Evolutionary conservation across 92 coral and sea anemone genomes (phyloP).

Genomic region (Nematostella vectensis): DNA sequence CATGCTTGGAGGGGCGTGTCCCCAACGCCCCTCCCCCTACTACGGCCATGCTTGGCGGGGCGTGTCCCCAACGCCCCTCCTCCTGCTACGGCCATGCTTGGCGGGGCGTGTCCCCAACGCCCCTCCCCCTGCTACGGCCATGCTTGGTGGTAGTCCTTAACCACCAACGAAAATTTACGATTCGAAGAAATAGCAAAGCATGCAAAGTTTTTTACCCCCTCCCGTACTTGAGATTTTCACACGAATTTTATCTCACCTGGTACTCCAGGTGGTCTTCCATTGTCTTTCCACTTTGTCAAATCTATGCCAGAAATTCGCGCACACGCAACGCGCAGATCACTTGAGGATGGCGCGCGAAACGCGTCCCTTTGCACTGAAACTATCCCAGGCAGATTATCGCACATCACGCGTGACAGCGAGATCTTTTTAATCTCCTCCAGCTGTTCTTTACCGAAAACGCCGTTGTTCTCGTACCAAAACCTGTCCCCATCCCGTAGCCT

Average conservation of each 20-base stretch:
- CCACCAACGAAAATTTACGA: too few species aligned
- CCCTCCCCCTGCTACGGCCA: too few species aligned
- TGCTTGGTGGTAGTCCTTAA: too few species aligned
- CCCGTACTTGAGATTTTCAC: not conserved
- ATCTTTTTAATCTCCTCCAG: constrained; percentile 67
- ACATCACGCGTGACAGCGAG: constrained; percentile 74
- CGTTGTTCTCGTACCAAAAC: constrained; percentile 87
- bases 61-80: too few species aligned
- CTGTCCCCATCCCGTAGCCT: constrained; percentile 92
- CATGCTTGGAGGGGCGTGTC: too few species aligned
- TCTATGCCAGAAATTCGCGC: constrained; percentile 51
- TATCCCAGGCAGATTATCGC: constrained; percentile 74
- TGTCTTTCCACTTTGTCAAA: constrained; percentile 66
- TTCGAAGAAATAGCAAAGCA: too few species aligned
- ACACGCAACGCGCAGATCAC: constrained; percentile 65
- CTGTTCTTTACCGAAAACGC: constrained; percentile 62
- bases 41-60: too few species aligned
- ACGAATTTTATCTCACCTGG: constrained; percentile 16
- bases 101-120: too few species aligned
- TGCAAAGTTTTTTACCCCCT: too few species aligned
- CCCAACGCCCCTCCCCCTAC: too few species aligned
- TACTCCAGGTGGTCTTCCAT: constrained; percentile 12
- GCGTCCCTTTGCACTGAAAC: constrained; percentile 87
- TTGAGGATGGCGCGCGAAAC: constrained; percentile 59
- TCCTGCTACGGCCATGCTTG: too few species aligned